Conservation (phyloP, 2,113 vertebrate species). For the Brachyistius frenatus region DNA sequence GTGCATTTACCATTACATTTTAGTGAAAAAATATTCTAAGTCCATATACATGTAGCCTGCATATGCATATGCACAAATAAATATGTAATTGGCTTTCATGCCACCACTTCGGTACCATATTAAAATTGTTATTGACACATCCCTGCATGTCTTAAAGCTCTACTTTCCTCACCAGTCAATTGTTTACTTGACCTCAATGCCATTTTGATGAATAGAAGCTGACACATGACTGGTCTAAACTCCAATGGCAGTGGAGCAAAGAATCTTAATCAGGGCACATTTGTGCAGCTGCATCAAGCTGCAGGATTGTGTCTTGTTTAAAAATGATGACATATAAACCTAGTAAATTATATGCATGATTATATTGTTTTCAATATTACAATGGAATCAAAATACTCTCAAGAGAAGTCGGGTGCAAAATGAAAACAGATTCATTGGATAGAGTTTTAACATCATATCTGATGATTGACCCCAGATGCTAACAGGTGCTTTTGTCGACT, state of each 20-base stretch:
- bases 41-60: too few species aligned
- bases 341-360: neutral
- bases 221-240: conserved; percentile 7
- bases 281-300: neutral
- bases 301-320: neutral
- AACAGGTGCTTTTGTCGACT: too few species aligned
- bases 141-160: neutral
- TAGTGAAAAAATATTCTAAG: too few species aligned
- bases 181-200: neutral
- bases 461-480: too few species aligned
- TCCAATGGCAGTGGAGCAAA: neutral
- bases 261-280: neutral
- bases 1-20: too few species aligned
- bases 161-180: conserved; percentile 10
- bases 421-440: too few species aligned
- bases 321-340: neutral
- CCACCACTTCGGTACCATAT: neutral
- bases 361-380: too few species aligned
- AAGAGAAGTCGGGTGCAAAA: too few species aligned
- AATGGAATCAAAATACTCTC: too few species aligned
- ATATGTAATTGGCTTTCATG: too few species aligned
- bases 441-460: too few species aligned
- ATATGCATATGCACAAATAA: too few species aligned
- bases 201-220: neutral
- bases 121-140: neutral